phyloP scores from a whole-genome alignment of 2,888 invertebrate species.

The Leptopilina myrica region DNA sequence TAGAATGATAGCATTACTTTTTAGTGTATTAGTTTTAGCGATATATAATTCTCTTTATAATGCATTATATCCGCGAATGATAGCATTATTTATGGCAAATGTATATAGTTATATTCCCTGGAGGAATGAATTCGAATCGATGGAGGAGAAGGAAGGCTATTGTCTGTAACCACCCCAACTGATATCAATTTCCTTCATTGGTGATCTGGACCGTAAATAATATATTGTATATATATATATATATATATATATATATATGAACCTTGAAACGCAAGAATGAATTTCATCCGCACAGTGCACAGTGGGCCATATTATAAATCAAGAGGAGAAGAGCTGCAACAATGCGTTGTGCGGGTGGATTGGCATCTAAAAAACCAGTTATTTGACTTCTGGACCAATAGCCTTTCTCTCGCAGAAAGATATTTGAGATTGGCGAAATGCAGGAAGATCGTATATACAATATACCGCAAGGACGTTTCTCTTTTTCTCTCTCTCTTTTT shows the following conservation, averaged over 20 bases:
- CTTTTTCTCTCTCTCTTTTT: too few relatives aligned
- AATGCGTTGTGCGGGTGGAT: conserved; percentile 20
- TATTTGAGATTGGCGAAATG: conserved; percentile 62
- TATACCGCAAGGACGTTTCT: conserved; percentile 59
- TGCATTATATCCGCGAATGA: too few relatives aligned
- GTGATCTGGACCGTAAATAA: conserved; percentile 38
- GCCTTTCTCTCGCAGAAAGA: conserved; percentile 61
- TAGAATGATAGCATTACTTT: too few relatives aligned
- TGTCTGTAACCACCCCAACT: conserved; percentile 15
- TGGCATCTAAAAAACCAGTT: conserved; percentile 20
- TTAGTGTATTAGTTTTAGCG: too few relatives aligned
- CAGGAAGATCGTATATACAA: conserved; percentile 60
- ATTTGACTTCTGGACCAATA: conserved; percentile 23
- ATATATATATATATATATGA: too few relatives aligned
- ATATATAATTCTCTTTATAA: too few relatives aligned
- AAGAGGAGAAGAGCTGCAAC: conserved; percentile 1
- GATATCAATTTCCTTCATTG: conserved; percentile 30
- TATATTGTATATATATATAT: too few relatives aligned
- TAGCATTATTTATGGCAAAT: too few relatives aligned
- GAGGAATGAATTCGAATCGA: conserved; percentile 11
- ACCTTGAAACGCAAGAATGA: conserved; percentile 38
- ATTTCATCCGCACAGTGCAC: neutral
- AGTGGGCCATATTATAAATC: neutral
- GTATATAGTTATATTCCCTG: neutral
- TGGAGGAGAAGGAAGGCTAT: conserved; percentile 23